Evolutionary conservation across 2,797 vertebrate genomes (phyloP).

Genomic region (Zalophus californianus): DNA sequence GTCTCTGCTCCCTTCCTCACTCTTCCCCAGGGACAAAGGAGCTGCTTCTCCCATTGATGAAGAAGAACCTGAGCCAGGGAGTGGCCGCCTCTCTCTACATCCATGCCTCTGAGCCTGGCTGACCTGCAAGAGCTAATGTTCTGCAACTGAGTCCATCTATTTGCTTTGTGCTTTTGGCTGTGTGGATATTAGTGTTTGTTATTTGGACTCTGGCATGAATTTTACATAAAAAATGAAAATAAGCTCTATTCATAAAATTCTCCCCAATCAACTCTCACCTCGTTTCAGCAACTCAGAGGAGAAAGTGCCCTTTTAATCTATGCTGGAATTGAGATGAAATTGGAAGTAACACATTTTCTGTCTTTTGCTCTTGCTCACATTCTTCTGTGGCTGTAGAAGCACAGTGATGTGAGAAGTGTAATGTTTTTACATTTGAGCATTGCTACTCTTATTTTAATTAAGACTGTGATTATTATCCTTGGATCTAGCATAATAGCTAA

Average conservation of each 20-base stretch:
- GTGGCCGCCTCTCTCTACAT: background rate
- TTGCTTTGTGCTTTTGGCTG: background rate
- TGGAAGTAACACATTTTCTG: background rate
- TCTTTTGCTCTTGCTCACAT: background rate
- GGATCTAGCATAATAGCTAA: background rate
- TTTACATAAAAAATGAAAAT: background rate
- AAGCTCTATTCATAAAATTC: background rate
- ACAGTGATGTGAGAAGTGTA: background rate
- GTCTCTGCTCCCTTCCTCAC: background rate
- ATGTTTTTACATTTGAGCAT: background rate
- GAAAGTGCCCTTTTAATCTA: background rate
- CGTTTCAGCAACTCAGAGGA: background rate
- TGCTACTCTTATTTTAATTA: background rate
- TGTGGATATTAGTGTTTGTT: background rate
- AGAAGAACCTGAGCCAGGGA: background rate
- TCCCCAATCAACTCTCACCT: background rate
- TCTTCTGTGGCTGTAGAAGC: background rate
- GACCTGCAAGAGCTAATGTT: background rate
- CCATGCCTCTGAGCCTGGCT: background rate
- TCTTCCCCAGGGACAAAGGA: background rate
- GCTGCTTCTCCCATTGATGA: background rate
- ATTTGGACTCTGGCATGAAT: background rate
- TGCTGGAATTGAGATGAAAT: background rate
- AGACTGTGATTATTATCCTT: background rate
- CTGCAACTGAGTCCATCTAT: background rate